Percentiles rank a stretch among this genome's conserved stretches.
phyloP scores from a whole-genome alignment of 2,113 vertebrate genomes.

The Eonycteris spelaea region DNA sequence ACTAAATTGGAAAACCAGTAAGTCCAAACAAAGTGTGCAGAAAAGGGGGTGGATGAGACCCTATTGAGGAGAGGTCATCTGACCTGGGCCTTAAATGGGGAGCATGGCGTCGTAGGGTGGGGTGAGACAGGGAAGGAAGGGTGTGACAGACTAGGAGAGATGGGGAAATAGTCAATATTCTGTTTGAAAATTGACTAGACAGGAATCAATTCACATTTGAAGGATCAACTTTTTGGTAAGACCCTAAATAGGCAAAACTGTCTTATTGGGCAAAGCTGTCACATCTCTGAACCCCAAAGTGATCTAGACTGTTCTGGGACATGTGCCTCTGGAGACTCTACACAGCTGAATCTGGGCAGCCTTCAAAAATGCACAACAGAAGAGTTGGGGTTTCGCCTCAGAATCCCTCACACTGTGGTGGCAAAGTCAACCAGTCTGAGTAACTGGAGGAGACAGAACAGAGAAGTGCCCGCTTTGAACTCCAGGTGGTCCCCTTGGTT shows the following conservation, averaged over 20 bases:
- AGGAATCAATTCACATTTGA: neutral
- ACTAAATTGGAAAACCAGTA: neutral
- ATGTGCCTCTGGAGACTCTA: neutral
- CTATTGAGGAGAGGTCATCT: neutral
- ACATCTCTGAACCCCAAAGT: neutral
- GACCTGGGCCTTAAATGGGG: neutral
- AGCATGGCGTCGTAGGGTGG: neutral
- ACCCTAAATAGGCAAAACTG: neutral
- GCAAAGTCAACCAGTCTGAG: neutral
- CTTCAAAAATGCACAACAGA: neutral
- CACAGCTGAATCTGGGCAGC: too few species aligned
- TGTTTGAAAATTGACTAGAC: neutral
- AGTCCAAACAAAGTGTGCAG: neutral
- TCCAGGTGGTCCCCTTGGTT: neutral
- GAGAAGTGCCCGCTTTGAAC: neutral
- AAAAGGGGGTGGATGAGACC: neutral
- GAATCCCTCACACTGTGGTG: rapidly evolving
- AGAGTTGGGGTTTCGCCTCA: neutral
- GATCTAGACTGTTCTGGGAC: neutral
- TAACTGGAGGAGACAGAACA: neutral
- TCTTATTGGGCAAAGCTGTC: neutral
- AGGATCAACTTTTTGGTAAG: neutral
- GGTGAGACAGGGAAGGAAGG: too few species aligned
- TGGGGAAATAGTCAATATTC: neutral
- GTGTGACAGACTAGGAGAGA: neutral